Evolutionary conservation across 2,888 invertebrate genomes (phyloP).

Genomic region (Tenthredo amoena): DNA sequence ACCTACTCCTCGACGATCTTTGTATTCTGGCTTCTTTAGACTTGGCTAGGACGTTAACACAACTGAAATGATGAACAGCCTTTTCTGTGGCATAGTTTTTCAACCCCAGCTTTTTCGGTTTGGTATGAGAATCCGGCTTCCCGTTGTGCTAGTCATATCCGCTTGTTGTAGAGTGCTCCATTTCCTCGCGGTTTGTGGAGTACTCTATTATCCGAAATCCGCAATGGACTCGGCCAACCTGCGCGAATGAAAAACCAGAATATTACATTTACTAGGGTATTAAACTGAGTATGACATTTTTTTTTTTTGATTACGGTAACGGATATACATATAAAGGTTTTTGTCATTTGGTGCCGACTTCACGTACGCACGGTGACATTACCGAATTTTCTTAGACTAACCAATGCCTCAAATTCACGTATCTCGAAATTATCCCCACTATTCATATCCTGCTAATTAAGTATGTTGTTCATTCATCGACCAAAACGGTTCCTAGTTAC

Average conservation of each 20-base stretch:
- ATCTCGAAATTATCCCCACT: background rate
- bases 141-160: background rate
- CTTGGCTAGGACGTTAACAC: background rate
- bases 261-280: background rate
- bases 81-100: background rate
- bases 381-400: background rate
- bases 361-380: background rate
- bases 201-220: constrained; percentile 13
- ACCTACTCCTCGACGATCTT: constrained; percentile 16
- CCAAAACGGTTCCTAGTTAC: background rate
- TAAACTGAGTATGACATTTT: background rate
- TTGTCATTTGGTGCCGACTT: background rate
- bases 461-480: background rate
- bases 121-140: background rate
- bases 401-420: background rate
- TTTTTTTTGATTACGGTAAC: background rate
- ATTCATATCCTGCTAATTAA: background rate
- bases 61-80: background rate
- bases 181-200: constrained; percentile 7
- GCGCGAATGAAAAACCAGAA: background rate
- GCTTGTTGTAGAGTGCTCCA: constrained; percentile 29
- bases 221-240: constrained; percentile 1
- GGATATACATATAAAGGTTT: background rate
- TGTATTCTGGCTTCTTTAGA: background rate
- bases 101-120: background rate